A percentile compares a stretch with the other conserved stretches of the same genome.
Evolutionary conservation across 1,140 invertebrate species (phyloP).

Genomic region (Orchesella cincta): DNA sequence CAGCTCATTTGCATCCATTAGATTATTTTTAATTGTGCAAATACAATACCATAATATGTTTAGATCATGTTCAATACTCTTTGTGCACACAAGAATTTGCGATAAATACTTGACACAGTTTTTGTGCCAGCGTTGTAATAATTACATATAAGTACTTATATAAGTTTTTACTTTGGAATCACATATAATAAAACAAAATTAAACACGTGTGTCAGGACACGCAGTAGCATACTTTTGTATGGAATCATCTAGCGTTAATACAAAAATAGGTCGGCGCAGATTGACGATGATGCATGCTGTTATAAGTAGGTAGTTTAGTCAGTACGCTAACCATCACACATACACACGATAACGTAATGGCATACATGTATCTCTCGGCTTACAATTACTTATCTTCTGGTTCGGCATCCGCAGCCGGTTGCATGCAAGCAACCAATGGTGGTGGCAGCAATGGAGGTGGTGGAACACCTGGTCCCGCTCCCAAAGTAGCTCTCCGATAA

Average conservation of each 20-base stretch:
- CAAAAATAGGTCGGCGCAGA: background rate
- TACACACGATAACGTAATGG: background rate
- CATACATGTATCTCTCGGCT: background rate
- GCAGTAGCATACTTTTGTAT: background rate
- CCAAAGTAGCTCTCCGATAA: background rate
- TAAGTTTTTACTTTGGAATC: conserved; percentile 11
- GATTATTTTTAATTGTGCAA: background rate
- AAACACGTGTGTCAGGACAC: background rate
- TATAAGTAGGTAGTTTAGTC: background rate
- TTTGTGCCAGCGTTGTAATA: background rate
- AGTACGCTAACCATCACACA: no score
- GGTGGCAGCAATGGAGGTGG: background rate
- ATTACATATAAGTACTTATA: background rate
- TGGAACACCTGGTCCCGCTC: background rate
- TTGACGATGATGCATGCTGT: background rate
- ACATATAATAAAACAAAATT: background rate
- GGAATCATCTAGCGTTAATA: conserved; percentile 8
- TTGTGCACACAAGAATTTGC: background rate
- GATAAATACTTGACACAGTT: background rate
- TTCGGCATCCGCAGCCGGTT: background rate
- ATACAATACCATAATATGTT: background rate
- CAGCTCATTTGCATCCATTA: background rate
- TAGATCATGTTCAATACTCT: background rate
- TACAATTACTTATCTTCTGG: background rate
- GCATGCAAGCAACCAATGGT: background rate